Evolutionary conservation across 2,797 vertebrate genomes (phyloP).

Genomic region (Falco cherrug): DNA sequence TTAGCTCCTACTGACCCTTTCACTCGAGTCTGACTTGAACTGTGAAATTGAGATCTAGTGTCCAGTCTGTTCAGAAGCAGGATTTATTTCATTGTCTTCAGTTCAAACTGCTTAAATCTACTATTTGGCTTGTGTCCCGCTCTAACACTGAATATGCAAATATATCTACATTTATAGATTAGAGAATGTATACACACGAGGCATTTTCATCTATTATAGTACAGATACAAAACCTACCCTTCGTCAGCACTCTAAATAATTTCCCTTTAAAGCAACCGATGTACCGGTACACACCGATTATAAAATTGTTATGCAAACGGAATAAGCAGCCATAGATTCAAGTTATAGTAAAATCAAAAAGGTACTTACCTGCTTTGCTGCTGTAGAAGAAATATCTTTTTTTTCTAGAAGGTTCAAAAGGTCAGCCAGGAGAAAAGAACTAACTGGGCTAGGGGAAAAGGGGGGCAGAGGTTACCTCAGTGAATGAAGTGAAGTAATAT

Average conservation of each 20-base stretch:
- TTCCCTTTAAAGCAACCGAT: neutral
- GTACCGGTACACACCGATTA: neutral
- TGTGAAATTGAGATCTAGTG: neutral
- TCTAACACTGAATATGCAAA: neutral
- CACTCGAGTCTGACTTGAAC: neutral
- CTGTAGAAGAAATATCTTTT: conserved; percentile 86
- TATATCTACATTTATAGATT: neutral
- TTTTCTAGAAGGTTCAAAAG: conserved; percentile 88
- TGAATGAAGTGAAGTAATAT: neutral
- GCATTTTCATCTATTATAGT: neutral
- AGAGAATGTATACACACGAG: neutral
- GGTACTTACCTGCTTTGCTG: conserved; percentile 86
- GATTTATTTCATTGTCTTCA: neutral
- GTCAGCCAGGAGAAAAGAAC: conserved; percentile 83
- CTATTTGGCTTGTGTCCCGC: neutral
- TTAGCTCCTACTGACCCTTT: conserved; percentile 12
- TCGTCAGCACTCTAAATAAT: neutral
- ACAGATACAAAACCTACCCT: neutral
- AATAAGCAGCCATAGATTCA: neutral
- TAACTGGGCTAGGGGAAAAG: conserved; percentile 81
- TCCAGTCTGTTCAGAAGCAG: neutral
- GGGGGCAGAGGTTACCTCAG: neutral
- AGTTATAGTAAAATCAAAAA: neutral
- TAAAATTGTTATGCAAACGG: neutral
- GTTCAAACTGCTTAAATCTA: neutral